A percentile compares a stretch with the other conserved stretches of the same genome.
Evolutionary conservation across 2,888 invertebrate genomes (phyloP).

Genomic region (Gymnocheta viridis): DNA sequence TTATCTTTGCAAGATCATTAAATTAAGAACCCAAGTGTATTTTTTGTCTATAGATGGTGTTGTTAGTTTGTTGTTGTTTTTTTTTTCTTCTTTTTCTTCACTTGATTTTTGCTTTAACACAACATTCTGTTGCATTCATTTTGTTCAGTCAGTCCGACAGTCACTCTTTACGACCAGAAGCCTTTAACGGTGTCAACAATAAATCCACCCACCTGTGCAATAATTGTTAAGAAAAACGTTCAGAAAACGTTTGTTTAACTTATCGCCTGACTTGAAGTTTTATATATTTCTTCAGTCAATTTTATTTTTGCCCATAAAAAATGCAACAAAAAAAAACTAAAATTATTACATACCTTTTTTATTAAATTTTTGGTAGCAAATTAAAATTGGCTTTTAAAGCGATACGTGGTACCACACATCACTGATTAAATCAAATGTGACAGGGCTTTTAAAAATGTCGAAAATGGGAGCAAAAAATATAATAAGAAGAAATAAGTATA

Average conservation of each 20-base stretch:
- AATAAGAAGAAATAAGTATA: not conserved
- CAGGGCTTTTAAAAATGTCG: slow-evolving; percentile 44
- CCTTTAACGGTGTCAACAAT: slow-evolving; percentile 72
- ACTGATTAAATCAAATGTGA: slow-evolving; percentile 60
- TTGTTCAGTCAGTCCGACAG: slow-evolving; percentile 16
- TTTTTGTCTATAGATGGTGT: slow-evolving; percentile 19
- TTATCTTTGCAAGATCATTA: slow-evolving; percentile 70
- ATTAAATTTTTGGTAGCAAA: slow-evolving; percentile 26
- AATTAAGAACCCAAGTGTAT: slow-evolving; percentile 54
- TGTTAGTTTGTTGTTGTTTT: not conserved
- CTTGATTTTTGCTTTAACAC: slow-evolving; percentile 20
- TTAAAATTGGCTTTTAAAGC: slow-evolving; percentile 40
- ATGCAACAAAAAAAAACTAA: not conserved
- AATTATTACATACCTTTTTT: not conserved
- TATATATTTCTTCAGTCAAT: slow-evolving; percentile 56
- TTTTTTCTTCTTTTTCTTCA: slow-evolving; percentile 22
- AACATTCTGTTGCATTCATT: slow-evolving; percentile 34
- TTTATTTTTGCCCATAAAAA: slow-evolving; percentile 48
- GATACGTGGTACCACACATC: slow-evolving; percentile 45
- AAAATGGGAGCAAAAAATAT: slow-evolving; percentile 18
- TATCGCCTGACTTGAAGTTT: slow-evolving; percentile 58
- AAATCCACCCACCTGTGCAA: slow-evolving; percentile 72
- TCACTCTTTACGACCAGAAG: slow-evolving; percentile 69
- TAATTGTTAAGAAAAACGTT: slow-evolving; percentile 46
- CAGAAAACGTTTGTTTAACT: slow-evolving; percentile 30